phyloP scores from a whole-genome alignment of 2,888 invertebrate genomes.

The Dioctria rufipes region DNA sequence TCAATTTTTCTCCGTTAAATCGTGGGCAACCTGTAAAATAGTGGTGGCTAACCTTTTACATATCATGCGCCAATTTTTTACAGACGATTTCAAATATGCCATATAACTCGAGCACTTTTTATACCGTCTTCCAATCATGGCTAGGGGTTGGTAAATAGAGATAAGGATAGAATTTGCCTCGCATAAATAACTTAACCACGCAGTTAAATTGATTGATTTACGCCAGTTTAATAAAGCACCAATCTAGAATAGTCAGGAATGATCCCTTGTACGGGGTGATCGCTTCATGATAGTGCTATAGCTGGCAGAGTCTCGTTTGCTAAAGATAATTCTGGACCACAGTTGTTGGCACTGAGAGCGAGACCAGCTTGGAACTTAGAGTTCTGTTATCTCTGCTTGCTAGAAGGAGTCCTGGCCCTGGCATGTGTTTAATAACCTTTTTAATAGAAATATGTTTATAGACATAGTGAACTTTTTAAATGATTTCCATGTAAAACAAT shows the following conservation, averaged over 20 bases:
- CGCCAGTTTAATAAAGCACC: no score
- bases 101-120: no score
- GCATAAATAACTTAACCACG: no score
- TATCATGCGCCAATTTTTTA: no score
- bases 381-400: constrained; percentile 1
- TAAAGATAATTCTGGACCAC: not conserved
- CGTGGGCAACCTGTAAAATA: no score
- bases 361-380: constrained; percentile 14
- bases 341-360: constrained; percentile 17
- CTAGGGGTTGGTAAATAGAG: no score
- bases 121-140: no score
- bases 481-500: constrained; percentile 1
- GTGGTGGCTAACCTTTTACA: no score
- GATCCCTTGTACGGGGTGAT: not conserved
- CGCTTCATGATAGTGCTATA: not conserved
- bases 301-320: not conserved
- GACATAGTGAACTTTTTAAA: not conserved
- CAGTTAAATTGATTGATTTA: no score
- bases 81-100: no score
- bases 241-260: not conserved
- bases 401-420: not conserved
- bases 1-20: no score
- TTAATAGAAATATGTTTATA: not conserved
- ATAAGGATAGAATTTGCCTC: no score
- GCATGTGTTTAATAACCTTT: not conserved